Conservation (phyloP, 2,797 vertebrate species). For the Onychomys leucogaster region DNA sequence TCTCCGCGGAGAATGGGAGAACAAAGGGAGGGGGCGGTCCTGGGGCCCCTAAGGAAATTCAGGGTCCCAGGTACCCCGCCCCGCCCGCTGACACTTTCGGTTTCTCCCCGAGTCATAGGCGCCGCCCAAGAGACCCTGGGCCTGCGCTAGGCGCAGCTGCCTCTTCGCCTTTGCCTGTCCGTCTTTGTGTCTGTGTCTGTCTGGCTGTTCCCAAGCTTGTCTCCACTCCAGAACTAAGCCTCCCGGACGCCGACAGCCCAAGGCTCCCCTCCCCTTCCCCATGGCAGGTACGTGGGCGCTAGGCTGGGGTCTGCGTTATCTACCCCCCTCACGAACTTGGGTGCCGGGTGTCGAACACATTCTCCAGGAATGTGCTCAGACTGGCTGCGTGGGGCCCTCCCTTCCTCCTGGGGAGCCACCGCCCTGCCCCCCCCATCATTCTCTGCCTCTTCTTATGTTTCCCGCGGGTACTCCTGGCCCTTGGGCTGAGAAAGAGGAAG, state of each 20-base stretch:
- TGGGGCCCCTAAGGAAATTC: conserved; percentile 73
- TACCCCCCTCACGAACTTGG: not conserved
- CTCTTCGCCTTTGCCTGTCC: conserved; percentile 65
- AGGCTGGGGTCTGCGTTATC: conserved; percentile 67
- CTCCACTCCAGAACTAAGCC: conserved; percentile 64
- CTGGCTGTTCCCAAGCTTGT: conserved; percentile 68
- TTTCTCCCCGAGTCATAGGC: conserved; percentile 79
- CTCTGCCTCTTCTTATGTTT: not conserved
- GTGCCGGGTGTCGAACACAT: conserved; percentile 53
- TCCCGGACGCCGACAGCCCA: not conserved
- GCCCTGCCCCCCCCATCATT: conserved; percentile 70
- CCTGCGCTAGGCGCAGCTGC: conserved; percentile 57
- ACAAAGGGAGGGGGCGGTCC: conserved; percentile 83
- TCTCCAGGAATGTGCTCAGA: conserved; percentile 75
- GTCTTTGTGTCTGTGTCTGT: conserved; percentile 78
- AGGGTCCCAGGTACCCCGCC: conserved; percentile 74
- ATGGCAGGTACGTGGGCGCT: conserved; percentile 70
- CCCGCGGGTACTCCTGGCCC: not conserved
- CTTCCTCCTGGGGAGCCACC: conserved; percentile 72
- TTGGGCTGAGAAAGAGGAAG: not conserved
- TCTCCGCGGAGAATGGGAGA: conserved; percentile 72
- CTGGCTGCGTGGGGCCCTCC: conserved; percentile 72
- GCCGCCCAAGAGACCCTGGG: conserved; percentile 76
- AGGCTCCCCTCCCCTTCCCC: not conserved
- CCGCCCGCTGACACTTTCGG: conserved; percentile 78